Evolutionary conservation across 2,888 invertebrate species (phyloP), one percentile per base, ranked within the genome.

Genomic region (Polydrusus tereticollis): DNA sequence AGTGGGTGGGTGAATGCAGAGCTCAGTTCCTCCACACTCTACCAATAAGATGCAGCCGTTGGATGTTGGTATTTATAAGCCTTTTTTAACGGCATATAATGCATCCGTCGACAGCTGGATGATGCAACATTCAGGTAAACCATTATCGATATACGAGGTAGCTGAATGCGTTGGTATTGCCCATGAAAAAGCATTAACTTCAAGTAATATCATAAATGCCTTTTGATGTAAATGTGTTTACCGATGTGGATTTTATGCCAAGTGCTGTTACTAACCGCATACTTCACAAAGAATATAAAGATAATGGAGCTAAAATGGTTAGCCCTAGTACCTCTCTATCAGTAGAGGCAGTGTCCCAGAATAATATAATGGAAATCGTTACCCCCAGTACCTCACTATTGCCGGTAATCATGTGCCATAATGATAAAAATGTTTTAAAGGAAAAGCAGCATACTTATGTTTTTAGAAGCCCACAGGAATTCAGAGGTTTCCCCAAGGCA

Each of bases 71-170:
- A 12, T 33, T 33, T 33, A 10, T 33, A 33, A 33, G 33, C 33
- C 33, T 33, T 33, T 5, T 33, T 33, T 5, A 43, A 45, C 26
- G 38, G n/a, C 21, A 16, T 69, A 73, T 58, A 73, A 66, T 73
- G 57, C 66, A 47, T 38, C 74, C 41, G 75, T 82, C 70, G 79
- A 79, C 72, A 75, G 73, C 71, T 84, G 83, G 82, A 77, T 84
- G 80, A 70, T 82, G 75, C 77, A 78, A 60, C 18, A 47, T 20
- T 20, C 77, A 43, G 84, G 85, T 3, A 80, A 83, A 73, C 78
- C 82, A 20, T 78, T 85, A 14, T 80, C 82, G 1, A 85, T 86
- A 41, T 84, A 86, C 76, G 80, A 86, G 67, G 80, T 86, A 14
- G 81, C 84, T 64, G 79, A 73, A 71, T 81, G 83, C 70, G 79